A percentile compares a stretch with the other conserved stretches of the same genome.
Conservation (phyloP, 2,113 vertebrate species). For the Sceloporus tristichus region DNA sequence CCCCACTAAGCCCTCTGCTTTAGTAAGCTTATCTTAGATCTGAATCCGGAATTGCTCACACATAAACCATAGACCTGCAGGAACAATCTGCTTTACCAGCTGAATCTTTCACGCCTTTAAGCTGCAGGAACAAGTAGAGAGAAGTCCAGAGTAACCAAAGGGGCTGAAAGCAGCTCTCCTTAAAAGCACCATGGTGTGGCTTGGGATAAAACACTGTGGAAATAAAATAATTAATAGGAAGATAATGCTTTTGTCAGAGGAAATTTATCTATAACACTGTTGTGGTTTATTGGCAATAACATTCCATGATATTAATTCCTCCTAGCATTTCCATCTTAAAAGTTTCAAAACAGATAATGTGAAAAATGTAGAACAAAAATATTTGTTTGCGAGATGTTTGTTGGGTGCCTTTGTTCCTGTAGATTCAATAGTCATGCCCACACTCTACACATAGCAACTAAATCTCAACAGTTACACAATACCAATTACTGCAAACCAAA, state of each 20-base stretch:
- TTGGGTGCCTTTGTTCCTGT: slow-evolving; percentile 12
- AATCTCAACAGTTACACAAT: neutral
- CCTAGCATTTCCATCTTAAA: neutral
- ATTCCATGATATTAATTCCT: neutral
- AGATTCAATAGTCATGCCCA: slow-evolving; percentile 26
- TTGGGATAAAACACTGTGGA: slow-evolving; percentile 15
- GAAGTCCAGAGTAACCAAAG: slow-evolving; percentile 34
- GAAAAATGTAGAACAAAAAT: neutral
- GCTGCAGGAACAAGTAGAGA: neutral
- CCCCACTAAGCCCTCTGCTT: neutral
- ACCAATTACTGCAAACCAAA: neutral
- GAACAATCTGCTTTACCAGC: slow-evolving; percentile 45
- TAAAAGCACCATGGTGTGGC: slow-evolving; percentile 35
- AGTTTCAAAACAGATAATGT: neutral
- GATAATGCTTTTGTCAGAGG: neutral
- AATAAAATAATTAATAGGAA: neutral
- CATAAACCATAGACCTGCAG: slow-evolving; percentile 17
- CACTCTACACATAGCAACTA: neutral
- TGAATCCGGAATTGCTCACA: slow-evolving; percentile 33
- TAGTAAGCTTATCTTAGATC: slow-evolving; percentile 24
- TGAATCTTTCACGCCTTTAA: slow-evolving; percentile 35
- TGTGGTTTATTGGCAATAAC: neutral
- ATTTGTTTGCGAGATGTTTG: slow-evolving; percentile 29
- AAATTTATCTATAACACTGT: neutral
- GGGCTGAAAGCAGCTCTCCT: slow-evolving; percentile 35